phyloP scores from a whole-genome alignment of 1,140 invertebrate genomes.

The Heterodera schachtii region DNA sequence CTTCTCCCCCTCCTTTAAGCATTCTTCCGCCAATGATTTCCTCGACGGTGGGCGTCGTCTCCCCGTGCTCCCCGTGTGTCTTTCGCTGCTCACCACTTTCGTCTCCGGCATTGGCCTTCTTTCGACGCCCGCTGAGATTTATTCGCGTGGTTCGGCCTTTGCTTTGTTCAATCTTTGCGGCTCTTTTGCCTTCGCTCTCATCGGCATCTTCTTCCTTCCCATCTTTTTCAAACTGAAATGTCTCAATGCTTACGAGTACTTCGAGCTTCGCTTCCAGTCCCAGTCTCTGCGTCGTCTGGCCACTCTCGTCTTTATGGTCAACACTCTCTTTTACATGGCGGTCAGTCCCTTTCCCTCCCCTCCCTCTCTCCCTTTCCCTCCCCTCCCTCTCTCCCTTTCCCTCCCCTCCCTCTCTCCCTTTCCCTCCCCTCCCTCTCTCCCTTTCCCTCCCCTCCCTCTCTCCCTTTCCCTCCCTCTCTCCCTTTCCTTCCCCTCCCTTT shows the following conservation, averaged over 20 bases:
- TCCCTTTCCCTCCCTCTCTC: too few relatives aligned
- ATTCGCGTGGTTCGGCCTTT: conserved; percentile 52
- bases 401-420: too few relatives aligned
- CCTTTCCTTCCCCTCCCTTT: too few relatives aligned
- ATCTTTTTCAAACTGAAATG: conserved; percentile 54
- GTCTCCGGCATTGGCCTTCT: conserved; percentile 53
- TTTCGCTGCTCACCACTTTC: conserved; percentile 63
- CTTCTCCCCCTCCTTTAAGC: too few relatives aligned
- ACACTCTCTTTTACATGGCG: conserved; percentile 63
- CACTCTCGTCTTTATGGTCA: conserved; percentile 59
- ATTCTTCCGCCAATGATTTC: conserved; percentile 41
- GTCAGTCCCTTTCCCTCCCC: conserved; percentile 17
- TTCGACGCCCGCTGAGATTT: conserved; percentile 60
- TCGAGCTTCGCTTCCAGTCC: conserved; percentile 59
- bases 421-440: too few relatives aligned
- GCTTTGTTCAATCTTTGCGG: conserved; percentile 37
- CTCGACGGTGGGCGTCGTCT: conserved; percentile 58
- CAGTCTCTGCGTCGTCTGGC: conserved; percentile 50
- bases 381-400: neutral
- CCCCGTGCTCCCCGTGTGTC: conserved; percentile 60
- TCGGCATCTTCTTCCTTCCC: conserved; percentile 53
- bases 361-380: neutral
- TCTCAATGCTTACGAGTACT: conserved; percentile 61
- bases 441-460: neutral
- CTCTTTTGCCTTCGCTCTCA: conserved; percentile 40